A percentile compares a stretch with the other conserved stretches of the same genome.
Evolutionary conservation across 1,140 invertebrate species (phyloP).

Genomic region (Popillia japonica): DNA sequence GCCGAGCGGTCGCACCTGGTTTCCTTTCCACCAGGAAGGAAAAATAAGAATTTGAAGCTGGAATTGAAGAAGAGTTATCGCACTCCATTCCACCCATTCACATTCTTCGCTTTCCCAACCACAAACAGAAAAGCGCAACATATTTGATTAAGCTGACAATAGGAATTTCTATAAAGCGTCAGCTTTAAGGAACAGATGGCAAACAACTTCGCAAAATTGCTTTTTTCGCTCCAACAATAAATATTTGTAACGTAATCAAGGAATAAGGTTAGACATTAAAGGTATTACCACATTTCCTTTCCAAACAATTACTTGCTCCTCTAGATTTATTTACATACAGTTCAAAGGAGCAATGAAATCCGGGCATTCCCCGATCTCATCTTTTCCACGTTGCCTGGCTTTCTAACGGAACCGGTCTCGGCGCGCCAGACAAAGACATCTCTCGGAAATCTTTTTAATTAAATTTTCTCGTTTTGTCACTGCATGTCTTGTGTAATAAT

Average conservation of each 20-base stretch:
- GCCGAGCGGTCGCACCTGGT: too few relatives aligned
- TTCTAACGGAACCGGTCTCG: background rate
- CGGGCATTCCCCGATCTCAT: background rate
- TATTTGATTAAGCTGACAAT: too few relatives aligned
- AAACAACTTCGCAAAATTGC: background rate
- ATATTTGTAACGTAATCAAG: slow-evolving; percentile 12
- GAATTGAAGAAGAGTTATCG: too few relatives aligned
- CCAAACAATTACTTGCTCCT: slow-evolving; percentile 20
- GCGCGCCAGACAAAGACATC: background rate
- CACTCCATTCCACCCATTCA: too few relatives aligned
- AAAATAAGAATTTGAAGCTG: too few relatives aligned
- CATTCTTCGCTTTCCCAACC: too few relatives aligned
- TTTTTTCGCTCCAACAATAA: background rate
- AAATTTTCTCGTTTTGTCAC: slow-evolving; percentile 34
- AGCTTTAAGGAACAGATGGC: background rate
- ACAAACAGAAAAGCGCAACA: too few relatives aligned
- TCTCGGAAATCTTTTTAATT: slow-evolving; percentile 33
- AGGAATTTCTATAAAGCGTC: too few relatives aligned
- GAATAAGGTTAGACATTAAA: slow-evolving; percentile 7
- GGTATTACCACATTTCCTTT: slow-evolving; percentile 28
- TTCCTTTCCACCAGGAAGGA: too few relatives aligned
- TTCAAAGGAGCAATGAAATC: slow-evolving; percentile 5
- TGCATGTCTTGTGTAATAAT: slow-evolving; percentile 25
- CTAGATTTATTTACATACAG: slow-evolving; percentile 22
- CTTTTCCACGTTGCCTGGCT: background rate